Conservation (phyloP, 92 coral and sea anemone species). For the Actinostola sp. region DNA sequence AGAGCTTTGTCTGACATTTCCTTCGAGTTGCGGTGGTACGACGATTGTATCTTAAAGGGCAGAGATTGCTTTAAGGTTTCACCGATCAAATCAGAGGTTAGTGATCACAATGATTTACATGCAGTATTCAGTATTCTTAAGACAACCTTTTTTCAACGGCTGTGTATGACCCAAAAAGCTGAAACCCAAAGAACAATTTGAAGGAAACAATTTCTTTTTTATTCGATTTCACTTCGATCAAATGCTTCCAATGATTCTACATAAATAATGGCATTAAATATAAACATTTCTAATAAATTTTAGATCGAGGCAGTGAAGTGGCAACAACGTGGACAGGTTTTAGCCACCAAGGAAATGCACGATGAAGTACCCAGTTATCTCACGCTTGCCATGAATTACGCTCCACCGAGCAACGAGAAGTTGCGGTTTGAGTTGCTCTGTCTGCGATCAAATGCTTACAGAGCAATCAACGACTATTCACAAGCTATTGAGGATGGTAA, state of each 20-base stretch:
- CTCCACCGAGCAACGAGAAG: constrained; percentile 36
- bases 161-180: no score
- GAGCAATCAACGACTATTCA: constrained; percentile 4
- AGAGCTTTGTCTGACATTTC: constrained; percentile 37
- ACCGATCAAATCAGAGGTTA: constrained; percentile 75
- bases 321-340: constrained; percentile 45
- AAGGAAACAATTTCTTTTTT: no score
- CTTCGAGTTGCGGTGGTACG: constrained; percentile 27
- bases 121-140: no score
- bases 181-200: no score
- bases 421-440: constrained; percentile 46
- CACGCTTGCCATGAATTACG: constrained; percentile 51
- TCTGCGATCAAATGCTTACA: constrained; percentile 35
- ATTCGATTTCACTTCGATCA: no score
- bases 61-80: constrained; percentile 51
- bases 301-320: constrained; percentile 54
- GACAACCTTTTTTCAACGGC: no score
- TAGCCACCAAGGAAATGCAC: background rate
- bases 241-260: background rate
- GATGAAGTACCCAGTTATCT: constrained; percentile 14
- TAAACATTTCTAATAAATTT: background rate
- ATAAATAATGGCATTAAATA: background rate
- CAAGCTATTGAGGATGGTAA: constrained; percentile 54
- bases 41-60: constrained; percentile 39
- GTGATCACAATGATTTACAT: no score